These are phyloP conservation scores for Australoheros facetus DNA, from an alignment of 2,797 vertebrate species.

Conservation along the genomic window DNA sequence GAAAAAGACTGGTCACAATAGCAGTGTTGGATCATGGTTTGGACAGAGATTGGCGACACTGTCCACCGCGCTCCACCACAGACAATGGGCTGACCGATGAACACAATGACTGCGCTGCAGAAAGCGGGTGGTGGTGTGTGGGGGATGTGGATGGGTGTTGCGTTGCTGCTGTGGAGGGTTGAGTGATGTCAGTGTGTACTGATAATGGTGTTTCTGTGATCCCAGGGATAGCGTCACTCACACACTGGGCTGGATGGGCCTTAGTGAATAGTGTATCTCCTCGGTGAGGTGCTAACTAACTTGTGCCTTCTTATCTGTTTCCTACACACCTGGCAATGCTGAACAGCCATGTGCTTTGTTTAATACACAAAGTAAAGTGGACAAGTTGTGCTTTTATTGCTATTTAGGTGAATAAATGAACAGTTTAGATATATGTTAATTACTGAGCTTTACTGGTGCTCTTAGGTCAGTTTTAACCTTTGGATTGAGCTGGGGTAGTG, in stretches of 20 bases:
- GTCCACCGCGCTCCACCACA: constrained; percentile 28
- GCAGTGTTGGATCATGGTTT: constrained; percentile 60
- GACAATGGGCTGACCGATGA: constrained; percentile 58
- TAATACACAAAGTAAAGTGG: not conserved
- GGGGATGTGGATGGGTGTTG: constrained; percentile 18
- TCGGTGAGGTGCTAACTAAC: constrained; percentile 4
- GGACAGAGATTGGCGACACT: constrained; percentile 61
- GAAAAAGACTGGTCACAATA: constrained; percentile 51
- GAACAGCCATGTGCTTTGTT: not conserved
- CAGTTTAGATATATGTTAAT: not conserved
- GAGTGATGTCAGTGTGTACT: constrained; percentile 76
- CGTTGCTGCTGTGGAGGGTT: constrained; percentile 34
- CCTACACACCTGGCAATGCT: not conserved
- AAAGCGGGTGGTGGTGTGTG: constrained; percentile 33
- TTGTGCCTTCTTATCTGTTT: not conserved
- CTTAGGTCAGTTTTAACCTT: not conserved
- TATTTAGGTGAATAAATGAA: not conserved
- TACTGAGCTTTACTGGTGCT: not conserved
- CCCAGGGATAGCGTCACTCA: constrained; percentile 72
- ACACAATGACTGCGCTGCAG: constrained; percentile 61
- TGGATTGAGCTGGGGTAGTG: not conserved
- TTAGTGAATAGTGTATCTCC: constrained; percentile 41
- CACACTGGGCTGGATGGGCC: constrained; percentile 49
- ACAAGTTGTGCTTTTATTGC: not conserved
- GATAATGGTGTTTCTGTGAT: constrained; percentile 82